Conservation (phyloP, 92 coral and sea anemone genomes). For the Galaxea fascicularis region DNA sequence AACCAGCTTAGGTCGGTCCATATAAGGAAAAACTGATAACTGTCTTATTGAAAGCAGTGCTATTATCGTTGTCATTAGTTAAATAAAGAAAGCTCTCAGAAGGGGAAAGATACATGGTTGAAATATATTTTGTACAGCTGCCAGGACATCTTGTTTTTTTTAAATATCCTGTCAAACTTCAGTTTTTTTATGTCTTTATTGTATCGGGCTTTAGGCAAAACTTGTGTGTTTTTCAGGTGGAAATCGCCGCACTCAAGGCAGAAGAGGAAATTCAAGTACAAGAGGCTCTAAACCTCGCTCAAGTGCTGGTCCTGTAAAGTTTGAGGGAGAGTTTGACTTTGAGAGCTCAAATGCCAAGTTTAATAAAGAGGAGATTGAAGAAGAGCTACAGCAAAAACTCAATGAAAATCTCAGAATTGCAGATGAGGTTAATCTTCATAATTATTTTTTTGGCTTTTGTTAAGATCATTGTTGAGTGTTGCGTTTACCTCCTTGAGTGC, state of each 20-base stretch:
- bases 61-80: too few species aligned
- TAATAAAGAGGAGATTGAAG: conserved; percentile 94
- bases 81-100: too few species aligned
- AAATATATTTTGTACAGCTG: too few species aligned
- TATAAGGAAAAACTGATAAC: too few species aligned
- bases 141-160: too few species aligned
- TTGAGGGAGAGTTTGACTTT: conserved; percentile 99
- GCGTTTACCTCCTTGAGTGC: too few species aligned
- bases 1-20: too few species aligned
- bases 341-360: conserved; percentile 98
- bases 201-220: background rate
- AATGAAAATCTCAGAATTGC: conserved; percentile 66
- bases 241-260: conserved; percentile 77
- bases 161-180: too few species aligned
- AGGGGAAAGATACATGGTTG: too few species aligned
- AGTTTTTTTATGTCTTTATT: background rate
- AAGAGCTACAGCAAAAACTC: conserved; percentile 87
- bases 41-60: too few species aligned
- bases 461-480: background rate
- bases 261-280: conserved; percentile 74
- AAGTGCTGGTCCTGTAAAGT: conserved; percentile 70
- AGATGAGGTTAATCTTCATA: conserved; percentile 62
- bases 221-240: conserved; percentile 45
- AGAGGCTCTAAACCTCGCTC: conserved; percentile 69
- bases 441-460: background rate